A percentile compares a stretch with the other conserved stretches of the same genome.
These are phyloP conservation scores for Dryobotodes eremita DNA, from an alignment of 2,888 invertebrate species.

Conservation along the genomic window DNA sequence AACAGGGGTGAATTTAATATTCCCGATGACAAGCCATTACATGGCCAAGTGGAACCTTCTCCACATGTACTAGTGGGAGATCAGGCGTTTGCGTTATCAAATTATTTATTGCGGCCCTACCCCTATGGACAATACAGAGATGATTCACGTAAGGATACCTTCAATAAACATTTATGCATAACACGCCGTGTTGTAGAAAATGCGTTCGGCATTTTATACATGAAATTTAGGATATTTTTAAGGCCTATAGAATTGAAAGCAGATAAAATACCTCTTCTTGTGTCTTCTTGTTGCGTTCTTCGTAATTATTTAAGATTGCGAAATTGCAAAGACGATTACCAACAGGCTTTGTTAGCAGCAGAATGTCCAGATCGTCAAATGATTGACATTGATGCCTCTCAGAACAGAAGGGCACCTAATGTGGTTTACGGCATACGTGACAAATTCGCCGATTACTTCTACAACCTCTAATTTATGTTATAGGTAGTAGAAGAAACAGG, in stretches of 20 bases:
- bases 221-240: background rate
- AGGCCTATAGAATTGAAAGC: background rate
- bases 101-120: background rate
- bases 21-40: background rate
- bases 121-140: background rate
- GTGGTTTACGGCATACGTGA: background rate
- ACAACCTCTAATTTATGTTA: background rate
- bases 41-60: background rate
- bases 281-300: conserved; percentile 5
- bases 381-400: background rate
- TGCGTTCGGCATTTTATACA: background rate
- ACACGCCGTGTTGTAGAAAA: conserved; percentile 8
- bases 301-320: background rate
- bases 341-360: conserved; percentile 1
- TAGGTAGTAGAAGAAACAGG: too few relatives aligned
- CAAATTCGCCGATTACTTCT: background rate
- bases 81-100: conserved; percentile 1
- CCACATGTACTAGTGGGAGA: conserved; percentile 6
- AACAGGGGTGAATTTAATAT: background rate
- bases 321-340: background rate
- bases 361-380: background rate
- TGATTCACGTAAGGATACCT: background rate
- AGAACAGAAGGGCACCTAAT: background rate
- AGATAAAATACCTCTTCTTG: conserved; percentile 3
- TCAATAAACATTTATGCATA: background rate